A percentile compares a stretch with the other conserved stretches of the same genome.
These are phyloP conservation scores for Eutolmus rufibarbis DNA, from an alignment of 2,888 invertebrate genomes.

Conservation along the genomic window DNA sequence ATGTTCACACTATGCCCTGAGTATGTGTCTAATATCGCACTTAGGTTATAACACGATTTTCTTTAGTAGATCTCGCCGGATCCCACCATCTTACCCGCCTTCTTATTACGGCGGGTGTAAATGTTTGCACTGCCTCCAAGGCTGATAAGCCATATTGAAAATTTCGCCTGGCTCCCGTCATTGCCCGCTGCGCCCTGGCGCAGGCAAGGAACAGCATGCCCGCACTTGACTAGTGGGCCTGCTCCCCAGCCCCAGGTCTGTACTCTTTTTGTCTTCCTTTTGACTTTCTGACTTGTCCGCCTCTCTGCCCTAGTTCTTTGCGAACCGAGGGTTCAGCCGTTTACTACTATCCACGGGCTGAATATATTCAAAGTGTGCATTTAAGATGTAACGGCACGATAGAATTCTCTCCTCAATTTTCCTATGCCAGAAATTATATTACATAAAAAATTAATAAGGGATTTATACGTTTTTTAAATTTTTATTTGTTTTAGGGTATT, in stretches of 20 bases:
- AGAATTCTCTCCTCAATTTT: constrained; percentile 32
- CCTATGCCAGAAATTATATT: constrained; percentile 22
- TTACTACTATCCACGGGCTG: constrained; percentile 8
- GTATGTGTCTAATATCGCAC: constrained; percentile 39
- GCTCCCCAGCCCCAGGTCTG: not conserved
- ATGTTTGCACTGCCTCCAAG: constrained; percentile 46
- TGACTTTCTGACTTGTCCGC: constrained; percentile 14
- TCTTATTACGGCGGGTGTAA: constrained; percentile 46
- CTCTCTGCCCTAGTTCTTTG: not conserved
- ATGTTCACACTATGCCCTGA: constrained; percentile 36
- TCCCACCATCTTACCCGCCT: constrained; percentile 38
- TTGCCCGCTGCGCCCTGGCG: not conserved
- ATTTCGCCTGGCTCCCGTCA: constrained; percentile 22
- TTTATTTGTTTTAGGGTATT: no score
- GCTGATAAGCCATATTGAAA: constrained; percentile 48
- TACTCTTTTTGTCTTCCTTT: constrained; percentile 25
- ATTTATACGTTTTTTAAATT: no score
- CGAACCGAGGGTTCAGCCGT: constrained; percentile 7
- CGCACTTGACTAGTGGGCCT: not conserved
- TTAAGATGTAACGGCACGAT: constrained; percentile 32
- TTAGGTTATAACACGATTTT: constrained; percentile 40
- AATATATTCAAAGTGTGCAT: constrained; percentile 37
- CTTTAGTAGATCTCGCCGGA: constrained; percentile 14
- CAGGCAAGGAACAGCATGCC: not conserved
- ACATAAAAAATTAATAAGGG: constrained; percentile 17